Conservation (phyloP, 2,888 invertebrate species). For the Pemphredon lugubris region DNA sequence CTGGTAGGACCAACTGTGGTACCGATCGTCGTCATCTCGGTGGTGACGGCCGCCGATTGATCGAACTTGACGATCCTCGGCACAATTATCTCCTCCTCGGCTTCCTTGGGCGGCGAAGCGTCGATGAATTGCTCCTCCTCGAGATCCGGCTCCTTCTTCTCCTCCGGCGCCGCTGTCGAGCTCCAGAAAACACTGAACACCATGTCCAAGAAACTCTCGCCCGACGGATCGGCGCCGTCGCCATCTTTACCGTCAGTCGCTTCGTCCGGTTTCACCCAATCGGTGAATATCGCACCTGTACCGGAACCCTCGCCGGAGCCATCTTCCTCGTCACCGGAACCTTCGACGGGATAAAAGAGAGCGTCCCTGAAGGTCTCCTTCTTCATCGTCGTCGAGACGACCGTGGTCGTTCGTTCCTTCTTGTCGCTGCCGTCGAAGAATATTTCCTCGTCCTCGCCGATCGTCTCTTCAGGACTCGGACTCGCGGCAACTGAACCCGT, state of each 20-base stretch:
- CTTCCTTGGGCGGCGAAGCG: slow-evolving; percentile 37
- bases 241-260: background rate
- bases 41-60: background rate
- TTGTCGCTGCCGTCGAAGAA: slow-evolving; percentile 64
- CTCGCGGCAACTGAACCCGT: background rate
- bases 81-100: slow-evolving; percentile 31
- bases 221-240: slow-evolving; percentile 37
- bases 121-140: slow-evolving; percentile 75
- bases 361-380: slow-evolving; percentile 27
- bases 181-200: slow-evolving; percentile 30
- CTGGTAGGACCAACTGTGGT: background rate
- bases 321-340: slow-evolving; percentile 80
- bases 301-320: slow-evolving; percentile 80
- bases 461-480: background rate
- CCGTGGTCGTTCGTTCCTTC: slow-evolving; percentile 19
- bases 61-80: background rate
- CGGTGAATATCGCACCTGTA: slow-evolving; percentile 43
- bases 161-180: slow-evolving; percentile 52
- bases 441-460: slow-evolving; percentile 53
- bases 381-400: slow-evolving; percentile 14
- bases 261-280: background rate
- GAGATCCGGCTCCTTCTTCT: slow-evolving; percentile 60
- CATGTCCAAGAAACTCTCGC: slow-evolving; percentile 53
- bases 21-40: background rate
- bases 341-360: slow-evolving; percentile 74